Evolutionary conservation across 1,140 invertebrate species (phyloP).

Genomic region (Tetramorium parvispinum): DNA sequence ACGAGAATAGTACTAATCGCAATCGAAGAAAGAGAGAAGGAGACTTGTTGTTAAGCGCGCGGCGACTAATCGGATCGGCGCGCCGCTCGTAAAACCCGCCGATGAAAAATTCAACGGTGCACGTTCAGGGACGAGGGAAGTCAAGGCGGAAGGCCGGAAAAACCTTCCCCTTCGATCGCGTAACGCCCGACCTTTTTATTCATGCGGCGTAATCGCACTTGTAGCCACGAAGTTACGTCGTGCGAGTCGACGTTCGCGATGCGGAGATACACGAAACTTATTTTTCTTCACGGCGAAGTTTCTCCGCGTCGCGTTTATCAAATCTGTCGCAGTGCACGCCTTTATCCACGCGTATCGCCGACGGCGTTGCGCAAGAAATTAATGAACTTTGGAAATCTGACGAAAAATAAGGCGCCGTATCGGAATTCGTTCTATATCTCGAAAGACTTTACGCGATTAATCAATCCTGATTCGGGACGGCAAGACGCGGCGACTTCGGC

Average conservation of each 20-base stretch:
- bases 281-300: not conserved
- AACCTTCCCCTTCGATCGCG: constrained; percentile 12
- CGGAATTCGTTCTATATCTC: not conserved
- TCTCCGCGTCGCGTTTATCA: not conserved
- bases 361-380: not conserved
- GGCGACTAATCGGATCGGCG: constrained; percentile 56
- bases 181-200: constrained; percentile 27
- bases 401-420: constrained; percentile 26
- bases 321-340: not conserved
- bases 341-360: not conserved
- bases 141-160: constrained; percentile 20
- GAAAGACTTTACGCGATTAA: not conserved
- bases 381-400: constrained; percentile 10
- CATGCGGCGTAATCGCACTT: not conserved
- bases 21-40: constrained; percentile 31
- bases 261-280: not conserved
- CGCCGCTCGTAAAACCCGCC: not conserved
- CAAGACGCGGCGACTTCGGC: too few species aligned
- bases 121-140: not conserved
- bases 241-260: too few species aligned
- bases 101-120: constrained; percentile 18
- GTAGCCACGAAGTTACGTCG: not conserved
- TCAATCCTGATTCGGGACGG: not conserved
- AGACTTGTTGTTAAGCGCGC: constrained; percentile 4
- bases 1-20: constrained; percentile 68